Conservation (phyloP, 1,140 invertebrate genomes). For the Acyrthosiphon pisum region DNA sequence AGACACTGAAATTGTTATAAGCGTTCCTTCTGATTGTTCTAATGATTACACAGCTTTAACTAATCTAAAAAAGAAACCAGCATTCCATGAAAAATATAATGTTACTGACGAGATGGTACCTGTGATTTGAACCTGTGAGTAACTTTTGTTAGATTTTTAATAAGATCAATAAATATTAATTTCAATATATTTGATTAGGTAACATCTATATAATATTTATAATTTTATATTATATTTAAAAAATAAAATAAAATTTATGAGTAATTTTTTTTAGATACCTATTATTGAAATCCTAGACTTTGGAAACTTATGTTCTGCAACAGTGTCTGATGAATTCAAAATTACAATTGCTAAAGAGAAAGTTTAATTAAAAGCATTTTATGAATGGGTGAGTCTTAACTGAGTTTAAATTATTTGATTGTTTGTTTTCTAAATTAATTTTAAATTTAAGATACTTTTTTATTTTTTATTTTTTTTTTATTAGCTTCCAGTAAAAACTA, state of each 20-base stretch:
- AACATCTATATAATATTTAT: background rate
- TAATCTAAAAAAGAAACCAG: conserved; percentile 94
- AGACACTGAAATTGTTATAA: conserved; percentile 97
- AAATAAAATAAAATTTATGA: background rate
- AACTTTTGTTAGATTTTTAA: background rate
- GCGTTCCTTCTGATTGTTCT: conserved; percentile 97
- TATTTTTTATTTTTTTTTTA: no score
- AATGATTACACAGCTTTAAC: conserved; percentile 96
- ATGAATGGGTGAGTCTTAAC: conserved; percentile 73
- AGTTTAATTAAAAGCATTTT: conserved; percentile 97
- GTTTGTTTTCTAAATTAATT: conserved; percentile 30
- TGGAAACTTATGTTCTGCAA: conserved; percentile 85
- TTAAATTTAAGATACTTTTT: conserved; percentile 67
- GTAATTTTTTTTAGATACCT: conserved; percentile 70
- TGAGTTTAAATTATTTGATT: conserved; percentile 7
- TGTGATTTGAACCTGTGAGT: conserved; percentile 77
- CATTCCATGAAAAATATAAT: conserved; percentile 91
- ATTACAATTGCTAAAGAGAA: conserved; percentile 92
- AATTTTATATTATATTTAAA: no score
- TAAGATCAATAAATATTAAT: background rate
- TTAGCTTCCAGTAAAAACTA: no score
- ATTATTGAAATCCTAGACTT: conserved; percentile 93
- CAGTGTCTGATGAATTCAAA: conserved; percentile 90
- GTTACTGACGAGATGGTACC: conserved; percentile 93
- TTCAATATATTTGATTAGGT: background rate